phyloP scores from a whole-genome alignment of 2,888 invertebrate species.

The Aproaerema taeniolella region DNA sequence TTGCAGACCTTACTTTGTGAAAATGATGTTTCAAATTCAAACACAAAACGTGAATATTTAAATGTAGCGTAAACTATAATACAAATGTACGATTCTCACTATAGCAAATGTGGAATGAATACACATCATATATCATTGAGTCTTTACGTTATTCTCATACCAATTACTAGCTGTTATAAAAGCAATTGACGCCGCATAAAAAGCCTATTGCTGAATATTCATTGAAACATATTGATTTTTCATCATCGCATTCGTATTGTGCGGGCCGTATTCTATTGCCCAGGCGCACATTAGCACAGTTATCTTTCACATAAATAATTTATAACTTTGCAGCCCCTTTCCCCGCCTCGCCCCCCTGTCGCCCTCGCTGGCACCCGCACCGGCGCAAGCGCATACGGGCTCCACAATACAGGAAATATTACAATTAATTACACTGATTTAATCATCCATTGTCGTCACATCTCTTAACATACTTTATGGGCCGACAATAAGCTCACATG shows the following conservation, averaged over 20 bases:
- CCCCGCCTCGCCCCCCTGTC: constrained; percentile 17
- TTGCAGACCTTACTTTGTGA: too few species aligned
- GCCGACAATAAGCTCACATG: neutral
- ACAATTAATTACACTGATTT: constrained; percentile 59
- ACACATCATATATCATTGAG: constrained; percentile 7
- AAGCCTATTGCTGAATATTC: constrained; percentile 38
- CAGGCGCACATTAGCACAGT: constrained; percentile 43
- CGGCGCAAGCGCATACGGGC: constrained; percentile 45
- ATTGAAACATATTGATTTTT: constrained; percentile 41
- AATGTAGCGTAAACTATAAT: too few species aligned
- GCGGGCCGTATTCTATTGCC: constrained; percentile 30
- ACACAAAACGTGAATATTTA: too few species aligned
- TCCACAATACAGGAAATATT: constrained; percentile 42
- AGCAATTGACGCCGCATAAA: constrained; percentile 34
- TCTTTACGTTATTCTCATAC: neutral
- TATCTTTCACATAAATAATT: constrained; percentile 54
- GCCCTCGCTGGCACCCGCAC: constrained; percentile 11
- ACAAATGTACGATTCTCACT: too few species aligned
- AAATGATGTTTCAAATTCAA: too few species aligned
- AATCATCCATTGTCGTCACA: constrained; percentile 46
- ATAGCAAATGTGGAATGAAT: too few species aligned
- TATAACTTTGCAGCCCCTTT: constrained; percentile 36
- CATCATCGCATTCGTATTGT: constrained; percentile 30
- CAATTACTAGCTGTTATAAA: constrained; percentile 26
- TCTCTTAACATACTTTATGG: constrained; percentile 31